Conservation (phyloP, 2,797 vertebrate species). For the Pangasius macronema region DNA sequence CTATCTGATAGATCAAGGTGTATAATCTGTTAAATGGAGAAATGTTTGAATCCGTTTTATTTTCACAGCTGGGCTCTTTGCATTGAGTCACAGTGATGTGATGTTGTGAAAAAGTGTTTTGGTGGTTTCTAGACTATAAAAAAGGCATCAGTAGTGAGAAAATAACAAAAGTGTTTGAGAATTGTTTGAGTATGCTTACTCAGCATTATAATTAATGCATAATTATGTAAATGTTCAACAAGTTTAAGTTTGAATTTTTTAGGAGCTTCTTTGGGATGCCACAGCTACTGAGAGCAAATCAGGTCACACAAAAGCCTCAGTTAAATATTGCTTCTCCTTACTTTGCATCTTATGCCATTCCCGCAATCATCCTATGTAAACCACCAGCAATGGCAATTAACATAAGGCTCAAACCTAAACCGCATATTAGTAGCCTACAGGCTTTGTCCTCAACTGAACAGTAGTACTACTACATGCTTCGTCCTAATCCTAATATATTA, state of each 20-base stretch:
- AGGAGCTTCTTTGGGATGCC: not conserved
- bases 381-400: not conserved
- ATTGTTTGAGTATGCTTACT: not conserved
- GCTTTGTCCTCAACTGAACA: not conserved
- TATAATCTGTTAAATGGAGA: not conserved
- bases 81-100: not conserved
- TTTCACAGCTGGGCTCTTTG: not conserved
- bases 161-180: not conserved
- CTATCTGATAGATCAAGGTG: not conserved
- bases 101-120: not conserved
- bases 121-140: not conserved
- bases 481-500: not conserved
- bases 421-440: not conserved
- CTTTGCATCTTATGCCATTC: not conserved
- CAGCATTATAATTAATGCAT: not conserved
- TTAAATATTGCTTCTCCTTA: not conserved
- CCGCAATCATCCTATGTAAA: not conserved
- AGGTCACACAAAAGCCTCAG: not conserved
- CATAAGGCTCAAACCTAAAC: not conserved
- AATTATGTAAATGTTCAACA: not conserved
- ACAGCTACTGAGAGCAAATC: constrained; percentile 3
- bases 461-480: not conserved
- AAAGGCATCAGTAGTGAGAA: not conserved
- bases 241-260: not conserved
- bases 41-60: not conserved